These are phyloP conservation scores for Chelonus insularis DNA, from an alignment of 1,140 invertebrate species.

Conservation along the genomic window DNA sequence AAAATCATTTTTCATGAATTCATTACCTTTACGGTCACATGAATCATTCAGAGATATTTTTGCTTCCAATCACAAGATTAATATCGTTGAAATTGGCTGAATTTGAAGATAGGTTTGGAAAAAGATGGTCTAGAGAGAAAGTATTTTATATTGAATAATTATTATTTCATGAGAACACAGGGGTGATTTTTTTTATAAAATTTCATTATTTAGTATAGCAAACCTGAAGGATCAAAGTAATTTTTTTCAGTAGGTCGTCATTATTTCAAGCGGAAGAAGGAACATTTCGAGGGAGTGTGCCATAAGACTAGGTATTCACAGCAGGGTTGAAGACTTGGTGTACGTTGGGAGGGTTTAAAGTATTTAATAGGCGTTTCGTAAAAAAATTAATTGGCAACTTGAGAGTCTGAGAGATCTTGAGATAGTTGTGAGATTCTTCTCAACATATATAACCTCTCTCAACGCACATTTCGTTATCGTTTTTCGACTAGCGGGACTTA, in stretches of 20 bases:
- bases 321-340: conserved; percentile 12
- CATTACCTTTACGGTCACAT: too few relatives aligned
- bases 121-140: too few relatives aligned
- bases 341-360: conserved; percentile 30
- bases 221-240: conserved; percentile 20
- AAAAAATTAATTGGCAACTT: conserved; percentile 34
- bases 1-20: too few relatives aligned
- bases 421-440: not conserved
- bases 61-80: too few relatives aligned
- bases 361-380: conserved; percentile 33
- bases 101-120: too few relatives aligned
- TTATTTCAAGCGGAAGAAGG: conserved; percentile 18
- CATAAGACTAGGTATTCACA: not conserved
- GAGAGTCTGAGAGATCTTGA: conserved; percentile 14
- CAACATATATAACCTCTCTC: not conserved
- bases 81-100: too few relatives aligned
- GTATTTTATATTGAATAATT: too few relatives aligned
- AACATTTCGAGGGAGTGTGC: not conserved
- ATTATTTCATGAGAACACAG: too few relatives aligned
- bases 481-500: not conserved
- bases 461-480: conserved; percentile 1
- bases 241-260: conserved; percentile 3
- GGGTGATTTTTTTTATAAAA: not conserved
- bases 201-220: not conserved
- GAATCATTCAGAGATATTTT: too few relatives aligned